Conservation (phyloP, 2,888 invertebrate species). For the Machimus atricapillus region DNA sequence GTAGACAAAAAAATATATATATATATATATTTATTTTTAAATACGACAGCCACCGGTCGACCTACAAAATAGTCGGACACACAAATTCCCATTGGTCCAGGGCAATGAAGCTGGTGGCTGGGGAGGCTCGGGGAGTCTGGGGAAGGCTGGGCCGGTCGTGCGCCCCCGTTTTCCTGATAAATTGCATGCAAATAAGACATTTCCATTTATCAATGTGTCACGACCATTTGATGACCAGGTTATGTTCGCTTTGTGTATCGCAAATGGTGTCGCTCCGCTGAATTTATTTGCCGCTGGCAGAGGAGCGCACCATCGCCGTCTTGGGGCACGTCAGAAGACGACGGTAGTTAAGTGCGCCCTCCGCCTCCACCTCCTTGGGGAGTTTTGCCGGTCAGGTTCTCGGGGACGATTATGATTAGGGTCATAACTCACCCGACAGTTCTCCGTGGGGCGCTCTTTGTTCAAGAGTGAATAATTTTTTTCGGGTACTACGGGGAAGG, state of each 20-base stretch:
- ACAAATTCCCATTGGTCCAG: neutral
- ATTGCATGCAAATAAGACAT: constrained; percentile 46
- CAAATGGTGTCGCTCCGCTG: constrained; percentile 31
- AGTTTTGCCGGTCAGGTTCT: neutral
- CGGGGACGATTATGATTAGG: neutral
- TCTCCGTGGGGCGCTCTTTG: neutral
- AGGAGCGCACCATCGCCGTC: neutral
- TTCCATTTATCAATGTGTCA: constrained; percentile 46
- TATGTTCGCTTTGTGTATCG: neutral
- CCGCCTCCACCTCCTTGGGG: neutral
- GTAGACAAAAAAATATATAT: neutral
- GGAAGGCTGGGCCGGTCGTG: neutral
- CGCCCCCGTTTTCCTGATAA: constrained; percentile 41
- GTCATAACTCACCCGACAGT: constrained; percentile 12
- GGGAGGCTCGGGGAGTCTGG: neutral
- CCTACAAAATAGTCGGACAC: neutral
- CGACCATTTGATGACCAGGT: constrained; percentile 40
- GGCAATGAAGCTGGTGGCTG: neutral
- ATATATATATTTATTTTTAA: neutral
- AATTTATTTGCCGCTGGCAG: neutral
- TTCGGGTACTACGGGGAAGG: neutral
- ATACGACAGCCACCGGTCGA: neutral
- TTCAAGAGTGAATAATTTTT: neutral
- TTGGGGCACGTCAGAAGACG: neutral
- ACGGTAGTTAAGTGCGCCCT: neutral